phyloP scores from a whole-genome alignment of 2,113 vertebrate genomes.

The Lepus americanus region DNA sequence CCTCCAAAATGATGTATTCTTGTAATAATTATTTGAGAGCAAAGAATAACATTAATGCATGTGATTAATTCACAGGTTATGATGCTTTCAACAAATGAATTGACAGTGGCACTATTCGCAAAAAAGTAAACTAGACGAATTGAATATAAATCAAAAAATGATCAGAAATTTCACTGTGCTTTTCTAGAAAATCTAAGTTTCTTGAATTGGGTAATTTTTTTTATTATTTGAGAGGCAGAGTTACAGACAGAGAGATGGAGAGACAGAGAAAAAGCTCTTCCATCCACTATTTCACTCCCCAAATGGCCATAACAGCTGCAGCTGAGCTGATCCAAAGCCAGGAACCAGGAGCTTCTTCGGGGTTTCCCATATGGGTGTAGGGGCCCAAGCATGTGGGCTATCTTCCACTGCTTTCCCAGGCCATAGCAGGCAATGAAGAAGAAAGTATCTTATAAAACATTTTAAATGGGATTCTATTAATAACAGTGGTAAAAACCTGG shows the following conservation, averaged over 20 bases:
- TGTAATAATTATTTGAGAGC: background rate
- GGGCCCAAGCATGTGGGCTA: no score
- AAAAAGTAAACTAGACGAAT: slow-evolving; percentile 45
- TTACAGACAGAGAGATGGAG: no score
- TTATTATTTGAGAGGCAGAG: no score
- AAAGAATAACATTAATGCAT: slow-evolving; percentile 43
- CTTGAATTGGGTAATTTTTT: background rate
- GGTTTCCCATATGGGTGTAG: no score
- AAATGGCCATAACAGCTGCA: no score
- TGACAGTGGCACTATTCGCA: slow-evolving; percentile 6
- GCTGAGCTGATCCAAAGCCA: no score
- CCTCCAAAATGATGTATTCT: background rate
- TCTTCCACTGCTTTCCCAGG: no score
- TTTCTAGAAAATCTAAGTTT: slow-evolving; percentile 25
- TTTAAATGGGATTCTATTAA: slow-evolving; percentile 65
- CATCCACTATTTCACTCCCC: no score
- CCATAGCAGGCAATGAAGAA: background rate
- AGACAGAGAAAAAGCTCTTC: no score
- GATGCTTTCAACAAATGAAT: slow-evolving; percentile 2
- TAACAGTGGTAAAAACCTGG: slow-evolving; percentile 64
- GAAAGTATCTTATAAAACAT: slow-evolving; percentile 53
- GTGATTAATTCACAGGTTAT: slow-evolving; percentile 21
- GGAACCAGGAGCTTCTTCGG: no score
- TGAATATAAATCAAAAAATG: slow-evolving; percentile 23
- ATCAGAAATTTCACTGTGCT: background rate